A percentile compares a stretch with the other conserved stretches of the same genome.
Evolutionary conservation across 2,888 invertebrate genomes (phyloP).

Genomic region (Rotaria magnacalcarata): DNA sequence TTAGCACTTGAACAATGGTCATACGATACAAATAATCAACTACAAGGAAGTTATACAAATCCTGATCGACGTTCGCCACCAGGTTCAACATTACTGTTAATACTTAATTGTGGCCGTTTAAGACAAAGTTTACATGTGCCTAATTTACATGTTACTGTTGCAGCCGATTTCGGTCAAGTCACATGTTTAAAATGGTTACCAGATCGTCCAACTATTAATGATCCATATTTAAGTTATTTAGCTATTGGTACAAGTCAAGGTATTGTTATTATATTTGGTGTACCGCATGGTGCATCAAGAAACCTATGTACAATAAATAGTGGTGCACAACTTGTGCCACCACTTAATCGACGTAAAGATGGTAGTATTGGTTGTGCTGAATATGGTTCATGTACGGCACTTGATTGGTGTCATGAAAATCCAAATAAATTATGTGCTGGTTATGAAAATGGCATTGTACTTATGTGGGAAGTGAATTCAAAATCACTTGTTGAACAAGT

Average conservation of each 20-base stretch:
- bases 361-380: slow-evolving; percentile 35
- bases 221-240: slow-evolving; percentile 36
- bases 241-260: slow-evolving; percentile 34
- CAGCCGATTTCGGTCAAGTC: slow-evolving; percentile 10
- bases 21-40: slow-evolving; percentile 1
- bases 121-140: slow-evolving; percentile 33
- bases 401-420: slow-evolving; percentile 37
- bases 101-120: slow-evolving; percentile 28
- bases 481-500: slow-evolving; percentile 34
- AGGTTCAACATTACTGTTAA: slow-evolving; percentile 23
- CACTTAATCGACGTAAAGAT: slow-evolving; percentile 30
- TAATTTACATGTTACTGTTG: slow-evolving; percentile 22
- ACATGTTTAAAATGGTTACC: slow-evolving; percentile 37
- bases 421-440: slow-evolving; percentile 35
- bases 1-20: slow-evolving; percentile 36
- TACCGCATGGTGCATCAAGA: slow-evolving; percentile 35
- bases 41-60: not conserved
- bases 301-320: slow-evolving; percentile 27
- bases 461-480: slow-evolving; percentile 32
- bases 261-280: slow-evolving; percentile 29
- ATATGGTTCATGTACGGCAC: slow-evolving; percentile 35
- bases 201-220: slow-evolving; percentile 23
- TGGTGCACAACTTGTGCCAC: slow-evolving; percentile 33
- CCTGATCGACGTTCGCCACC: slow-evolving; percentile 34
- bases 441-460: slow-evolving; percentile 34